phyloP scores from a whole-genome alignment of 2,888 invertebrate species.

The Timema cristinae region DNA sequence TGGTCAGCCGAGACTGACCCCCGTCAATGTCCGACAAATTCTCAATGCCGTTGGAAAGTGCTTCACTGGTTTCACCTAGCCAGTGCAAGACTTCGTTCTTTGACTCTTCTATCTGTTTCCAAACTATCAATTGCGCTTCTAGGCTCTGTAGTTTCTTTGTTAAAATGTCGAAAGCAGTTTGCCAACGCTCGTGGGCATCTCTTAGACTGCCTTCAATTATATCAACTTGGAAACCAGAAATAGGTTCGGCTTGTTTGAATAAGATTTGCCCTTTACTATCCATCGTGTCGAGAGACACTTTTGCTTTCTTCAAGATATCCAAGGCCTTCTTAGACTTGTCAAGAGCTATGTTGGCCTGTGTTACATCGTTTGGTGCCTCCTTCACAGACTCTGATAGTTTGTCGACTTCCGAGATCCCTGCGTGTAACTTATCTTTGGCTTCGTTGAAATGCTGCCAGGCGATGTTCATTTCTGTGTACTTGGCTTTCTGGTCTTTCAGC shows the following conservation, averaged over 20 bases:
- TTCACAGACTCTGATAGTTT: conserved; percentile 60
- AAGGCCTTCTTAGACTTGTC: conserved; percentile 73
- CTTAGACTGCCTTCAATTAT: conserved; percentile 43
- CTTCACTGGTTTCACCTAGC: conserved; percentile 77
- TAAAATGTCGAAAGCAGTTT: conserved; percentile 65
- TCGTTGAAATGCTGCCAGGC: conserved; percentile 73
- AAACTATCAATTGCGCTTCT: conserved; percentile 86
- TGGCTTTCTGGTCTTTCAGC: conserved; percentile 68
- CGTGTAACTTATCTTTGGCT: conserved; percentile 63
- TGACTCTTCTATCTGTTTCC: conserved; percentile 86
- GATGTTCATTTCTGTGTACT: conserved; percentile 66
- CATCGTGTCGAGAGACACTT: conserved; percentile 70
- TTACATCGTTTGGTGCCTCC: conserved; percentile 66
- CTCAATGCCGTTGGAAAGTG: conserved; percentile 68
- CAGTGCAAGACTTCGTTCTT: conserved; percentile 79
- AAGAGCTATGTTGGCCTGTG: conserved; percentile 64
- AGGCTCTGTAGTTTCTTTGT: conserved; percentile 71
- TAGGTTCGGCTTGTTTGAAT: conserved; percentile 62
- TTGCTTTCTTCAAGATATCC: conserved; percentile 70
- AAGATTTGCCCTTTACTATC: conserved; percentile 70
- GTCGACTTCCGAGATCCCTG: conserved; percentile 66
- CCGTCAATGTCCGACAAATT: conserved; percentile 76
- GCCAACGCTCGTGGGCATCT: conserved; percentile 65
- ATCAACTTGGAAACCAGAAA: conserved; percentile 61
- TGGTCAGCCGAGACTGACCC: conserved; percentile 70